These are phyloP conservation scores for Garra rufa DNA, from an alignment of 2,113 vertebrate species.

Conservation along the genomic window DNA sequence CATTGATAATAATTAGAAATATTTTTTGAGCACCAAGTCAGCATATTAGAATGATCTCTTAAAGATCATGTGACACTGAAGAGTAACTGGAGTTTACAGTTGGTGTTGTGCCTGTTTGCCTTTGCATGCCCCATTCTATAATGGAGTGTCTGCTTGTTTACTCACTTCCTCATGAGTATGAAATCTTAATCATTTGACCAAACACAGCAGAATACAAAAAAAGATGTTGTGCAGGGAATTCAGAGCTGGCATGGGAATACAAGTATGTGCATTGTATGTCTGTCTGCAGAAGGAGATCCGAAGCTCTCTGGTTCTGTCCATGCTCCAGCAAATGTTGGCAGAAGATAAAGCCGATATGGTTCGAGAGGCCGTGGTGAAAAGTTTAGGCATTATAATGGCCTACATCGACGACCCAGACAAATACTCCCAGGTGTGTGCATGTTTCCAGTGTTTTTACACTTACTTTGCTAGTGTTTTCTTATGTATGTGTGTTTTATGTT, in stretches of 20 bases:
- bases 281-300: slow-evolving; percentile 93
- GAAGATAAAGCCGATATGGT: slow-evolving; percentile 99
- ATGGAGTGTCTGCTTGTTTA: neutral
- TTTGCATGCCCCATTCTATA: neutral
- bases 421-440: slow-evolving; percentile 88
- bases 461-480: neutral
- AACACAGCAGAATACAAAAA: neutral
- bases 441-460: slow-evolving; percentile 5
- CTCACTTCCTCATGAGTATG: neutral
- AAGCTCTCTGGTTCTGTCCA: slow-evolving; percentile 96
- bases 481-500: neutral
- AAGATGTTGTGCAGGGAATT: neutral
- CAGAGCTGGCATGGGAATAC: neutral
- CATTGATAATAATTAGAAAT: too few species aligned
- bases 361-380: slow-evolving; percentile 98
- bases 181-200: neutral
- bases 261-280: slow-evolving; percentile 14
- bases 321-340: slow-evolving; percentile 98
- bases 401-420: slow-evolving; percentile 98
- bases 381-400: slow-evolving; percentile 96
- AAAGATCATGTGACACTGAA: too few species aligned
- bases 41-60: too few species aligned
- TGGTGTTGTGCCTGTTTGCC: neutral
- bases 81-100: too few species aligned
- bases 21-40: too few species aligned